A percentile compares a stretch with the other conserved stretches of the same genome.
Conservation (phyloP, 1,140 invertebrate genomes). For the Probaryconus sp. region DNA sequence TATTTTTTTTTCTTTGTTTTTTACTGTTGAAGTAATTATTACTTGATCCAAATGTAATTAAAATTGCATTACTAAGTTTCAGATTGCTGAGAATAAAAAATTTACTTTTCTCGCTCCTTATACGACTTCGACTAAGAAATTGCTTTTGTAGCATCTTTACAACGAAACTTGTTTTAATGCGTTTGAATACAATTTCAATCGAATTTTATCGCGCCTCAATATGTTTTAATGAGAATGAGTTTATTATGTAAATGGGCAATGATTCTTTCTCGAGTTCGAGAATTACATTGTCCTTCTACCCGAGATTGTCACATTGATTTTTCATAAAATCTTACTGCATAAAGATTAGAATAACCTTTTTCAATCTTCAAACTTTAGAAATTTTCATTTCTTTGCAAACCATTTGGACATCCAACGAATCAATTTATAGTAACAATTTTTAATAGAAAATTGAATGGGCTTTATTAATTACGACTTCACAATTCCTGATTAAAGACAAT, state of each 20-base stretch:
- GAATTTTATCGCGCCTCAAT: slow-evolving; percentile 38
- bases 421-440: no score
- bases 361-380: no score
- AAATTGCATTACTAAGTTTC: not conserved
- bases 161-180: slow-evolving; percentile 48
- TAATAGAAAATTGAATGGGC: no score
- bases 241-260: slow-evolving; percentile 39
- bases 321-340: no score
- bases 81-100: slow-evolving; percentile 20
- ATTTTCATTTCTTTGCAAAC: no score
- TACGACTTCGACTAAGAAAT: slow-evolving; percentile 35
- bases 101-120: slow-evolving; percentile 20
- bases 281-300: slow-evolving; percentile 6
- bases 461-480: no score
- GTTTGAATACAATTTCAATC: slow-evolving; percentile 41
- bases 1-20: no score
- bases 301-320: no score
- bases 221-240: slow-evolving; percentile 39
- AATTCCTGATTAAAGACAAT: no score
- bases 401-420: no score
- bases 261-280: slow-evolving; percentile 22
- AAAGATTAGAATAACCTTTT: no score
- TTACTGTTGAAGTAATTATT: no score
- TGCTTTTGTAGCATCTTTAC: slow-evolving; percentile 29
- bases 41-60: not conserved